Base-by-base conservation (phyloP, 2,113 vertebrate species). In the Brachypodius melanocephalos region DNA sequence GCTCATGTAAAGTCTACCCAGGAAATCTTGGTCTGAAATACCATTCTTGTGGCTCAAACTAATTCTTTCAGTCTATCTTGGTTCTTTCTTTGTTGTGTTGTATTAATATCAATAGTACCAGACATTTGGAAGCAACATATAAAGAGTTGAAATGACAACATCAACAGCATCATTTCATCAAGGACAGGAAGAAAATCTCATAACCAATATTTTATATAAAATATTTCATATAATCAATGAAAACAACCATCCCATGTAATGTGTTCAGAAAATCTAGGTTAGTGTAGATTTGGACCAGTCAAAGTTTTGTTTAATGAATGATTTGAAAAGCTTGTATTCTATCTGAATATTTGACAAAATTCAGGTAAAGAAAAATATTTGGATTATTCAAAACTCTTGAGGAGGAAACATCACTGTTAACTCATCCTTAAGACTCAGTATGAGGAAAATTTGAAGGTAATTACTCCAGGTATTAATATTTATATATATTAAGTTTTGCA, bases 1-100 rank as follows among this genome's bases (percentile, higher is more conserved):
- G 32, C 2, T 76, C 10, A 40, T 2, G 4, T 13, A 55, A 36
- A n/a, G 4, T 48, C 9, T 29, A 63, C 4, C 1, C 8, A 51
- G 32, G 34, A 89, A 63, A 73, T 14, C 14, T 6, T 26, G 14
- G 8, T 55, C 54, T 81, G 54, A 85, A 85, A 73, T n/a, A 34
- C 5, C 32, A 29, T 62, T 76, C 9, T 34, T 58, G 6, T 62
- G n/a, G 11, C 24, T 57, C 42, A 63, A 34, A 62, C 8, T 29
- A 84, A 40, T 22, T 62, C 5, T 68, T 76, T 63, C 11, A 40
- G 18, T 49, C 12, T 54, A 20, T 45, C 18, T 68, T 65, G 19
- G 26, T 42, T 82, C 16, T 45, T 77, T 63, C 8, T 49, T 29
- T 61, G 8, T 67, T 67, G 13, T 19, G 11, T 13, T 85, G 8